Evolutionary conservation across 2,888 invertebrate genomes (phyloP).

Genomic region (Tholera decimalis): DNA sequence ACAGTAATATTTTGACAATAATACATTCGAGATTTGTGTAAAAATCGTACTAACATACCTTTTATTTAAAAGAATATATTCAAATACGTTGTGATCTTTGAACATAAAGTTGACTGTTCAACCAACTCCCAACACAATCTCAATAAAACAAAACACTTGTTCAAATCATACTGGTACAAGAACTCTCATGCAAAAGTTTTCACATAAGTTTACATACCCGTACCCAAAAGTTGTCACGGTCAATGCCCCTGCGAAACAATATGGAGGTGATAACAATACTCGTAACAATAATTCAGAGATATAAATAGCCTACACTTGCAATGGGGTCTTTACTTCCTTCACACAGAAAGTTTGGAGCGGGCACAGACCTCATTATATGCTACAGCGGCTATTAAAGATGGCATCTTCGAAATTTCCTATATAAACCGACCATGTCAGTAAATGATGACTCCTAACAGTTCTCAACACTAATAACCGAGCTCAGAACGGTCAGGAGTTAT

Average conservation of each 20-base stretch:
- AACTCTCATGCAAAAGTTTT: constrained; percentile 27
- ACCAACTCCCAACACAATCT: neutral
- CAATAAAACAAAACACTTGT: constrained; percentile 27
- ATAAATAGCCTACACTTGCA: constrained; percentile 62
- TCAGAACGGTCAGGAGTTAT: no score
- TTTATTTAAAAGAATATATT: neutral
- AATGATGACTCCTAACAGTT: no score
- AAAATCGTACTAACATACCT: no score
- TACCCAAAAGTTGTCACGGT: constrained; percentile 22
- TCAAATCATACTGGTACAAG: constrained; percentile 24
- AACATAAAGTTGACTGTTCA: neutral
- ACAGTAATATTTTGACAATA: no score
- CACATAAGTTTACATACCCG: constrained; percentile 25
- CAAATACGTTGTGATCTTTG: neutral
- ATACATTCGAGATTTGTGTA: no score
- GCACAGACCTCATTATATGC: neutral
- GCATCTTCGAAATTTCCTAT: neutral
- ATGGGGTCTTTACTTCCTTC: constrained; percentile 43
- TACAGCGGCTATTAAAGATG: neutral
- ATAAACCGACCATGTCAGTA: neutral
- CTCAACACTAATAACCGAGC: no score
- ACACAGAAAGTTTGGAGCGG: constrained; percentile 15
- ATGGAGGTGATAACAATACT: constrained; percentile 56
- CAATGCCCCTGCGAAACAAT: constrained; percentile 44
- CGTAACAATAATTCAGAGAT: constrained; percentile 51